phyloP scores from a whole-genome alignment of 2,888 invertebrate species.

The Xiphydria camelus region DNA sequence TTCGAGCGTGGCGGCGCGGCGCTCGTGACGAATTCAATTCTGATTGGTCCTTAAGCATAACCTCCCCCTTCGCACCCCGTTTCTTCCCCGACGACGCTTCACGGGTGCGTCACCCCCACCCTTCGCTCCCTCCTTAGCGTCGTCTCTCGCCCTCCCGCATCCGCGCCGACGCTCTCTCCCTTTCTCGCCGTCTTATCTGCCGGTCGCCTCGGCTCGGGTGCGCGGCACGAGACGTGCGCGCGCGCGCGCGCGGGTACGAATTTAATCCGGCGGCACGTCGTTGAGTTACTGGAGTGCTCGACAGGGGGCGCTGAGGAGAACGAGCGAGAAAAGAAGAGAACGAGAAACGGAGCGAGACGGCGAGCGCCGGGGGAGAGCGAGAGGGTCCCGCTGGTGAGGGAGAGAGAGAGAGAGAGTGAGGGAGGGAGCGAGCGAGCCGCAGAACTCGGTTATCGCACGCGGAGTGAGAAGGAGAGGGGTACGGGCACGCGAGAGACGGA shows the following conservation, averaged over 20 bases:
- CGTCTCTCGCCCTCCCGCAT: slow-evolving; percentile 26
- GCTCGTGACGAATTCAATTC: slow-evolving; percentile 65
- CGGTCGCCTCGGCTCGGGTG: slow-evolving; percentile 16
- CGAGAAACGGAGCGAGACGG: slow-evolving; percentile 12
- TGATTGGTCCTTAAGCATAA: slow-evolving; percentile 64
- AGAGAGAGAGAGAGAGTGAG: slow-evolving; percentile 33
- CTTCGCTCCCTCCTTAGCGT: too few relatives aligned
- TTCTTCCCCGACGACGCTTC: slow-evolving; percentile 32
- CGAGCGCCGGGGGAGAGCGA: slow-evolving; percentile 25
- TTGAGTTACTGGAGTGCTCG: slow-evolving; percentile 47
- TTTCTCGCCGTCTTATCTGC: slow-evolving; percentile 9
- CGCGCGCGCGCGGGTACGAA: slow-evolving; percentile 39
- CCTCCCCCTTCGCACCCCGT: slow-evolving; percentile 51
- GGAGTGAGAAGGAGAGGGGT: slow-evolving; percentile 34
- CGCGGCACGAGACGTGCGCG: too few relatives aligned
- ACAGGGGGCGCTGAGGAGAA: slow-evolving; percentile 48
- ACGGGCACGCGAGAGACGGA: slow-evolving; percentile 34
- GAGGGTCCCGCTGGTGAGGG: slow-evolving; percentile 58
- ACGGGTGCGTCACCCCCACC: slow-evolving; percentile 56
- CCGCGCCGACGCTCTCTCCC: slow-evolving; percentile 22
- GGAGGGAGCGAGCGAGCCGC: slow-evolving; percentile 33
- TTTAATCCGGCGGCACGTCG: slow-evolving; percentile 56
- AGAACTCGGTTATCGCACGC: slow-evolving; percentile 40
- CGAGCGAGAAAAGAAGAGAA: slow-evolving; percentile 13
- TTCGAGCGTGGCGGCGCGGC: slow-evolving; percentile 46